phyloP scores from a whole-genome alignment of 2,797 vertebrate species.

The Babyrousa celebensis region DNA sequence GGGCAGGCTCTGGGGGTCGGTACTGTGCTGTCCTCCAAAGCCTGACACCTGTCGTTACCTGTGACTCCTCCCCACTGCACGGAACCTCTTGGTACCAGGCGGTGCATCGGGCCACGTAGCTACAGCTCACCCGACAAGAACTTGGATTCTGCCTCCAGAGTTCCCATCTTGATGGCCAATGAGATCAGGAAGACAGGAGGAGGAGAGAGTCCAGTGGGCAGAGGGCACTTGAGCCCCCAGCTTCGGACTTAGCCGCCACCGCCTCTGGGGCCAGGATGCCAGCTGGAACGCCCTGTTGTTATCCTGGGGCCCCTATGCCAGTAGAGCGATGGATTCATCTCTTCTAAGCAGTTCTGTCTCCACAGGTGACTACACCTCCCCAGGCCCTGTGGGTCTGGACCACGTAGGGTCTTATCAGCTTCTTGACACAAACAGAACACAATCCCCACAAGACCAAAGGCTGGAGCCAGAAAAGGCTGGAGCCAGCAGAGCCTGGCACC shows the following conservation, averaged over 20 bases:
- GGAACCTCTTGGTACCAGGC: accelerated
- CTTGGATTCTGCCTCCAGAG: not conserved
- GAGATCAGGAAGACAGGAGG: not conserved
- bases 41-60: accelerated
- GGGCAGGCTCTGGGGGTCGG: not conserved
- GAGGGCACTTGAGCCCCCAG: not conserved
- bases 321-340: not conserved
- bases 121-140: accelerated
- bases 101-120: accelerated
- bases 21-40: accelerated
- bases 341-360: not conserved
- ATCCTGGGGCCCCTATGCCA: too few species aligned
- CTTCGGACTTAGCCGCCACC: not conserved
- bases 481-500: not conserved
- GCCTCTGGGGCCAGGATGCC: not conserved
- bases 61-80: not conserved
- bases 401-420: not conserved
- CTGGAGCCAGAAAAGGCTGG: not conserved
- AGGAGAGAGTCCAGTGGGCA: not conserved
- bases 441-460: not conserved
- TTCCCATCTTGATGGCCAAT: not conserved
- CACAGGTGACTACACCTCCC: accelerated
- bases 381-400: not conserved
- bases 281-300: accelerated
- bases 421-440: not conserved